Percentiles rank a stretch among this genome's conserved stretches.
Conservation (phyloP, 1,140 invertebrate genomes). For the Cotesia vestalis region DNA sequence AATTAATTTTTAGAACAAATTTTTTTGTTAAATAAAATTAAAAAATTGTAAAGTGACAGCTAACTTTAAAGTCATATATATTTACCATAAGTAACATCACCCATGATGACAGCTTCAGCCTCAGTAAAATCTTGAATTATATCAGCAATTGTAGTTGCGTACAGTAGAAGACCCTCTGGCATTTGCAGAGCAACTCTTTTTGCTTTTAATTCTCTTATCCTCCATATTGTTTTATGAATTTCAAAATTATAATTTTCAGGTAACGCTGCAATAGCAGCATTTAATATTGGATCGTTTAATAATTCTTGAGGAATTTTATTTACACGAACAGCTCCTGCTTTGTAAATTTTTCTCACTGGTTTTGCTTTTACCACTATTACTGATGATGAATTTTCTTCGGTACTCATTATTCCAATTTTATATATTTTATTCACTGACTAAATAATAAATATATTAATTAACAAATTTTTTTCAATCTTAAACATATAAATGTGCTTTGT, state of each 20-base stretch:
- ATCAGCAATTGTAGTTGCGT: conserved; percentile 91
- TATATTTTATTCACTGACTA: too few relatives aligned
- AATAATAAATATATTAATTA: too few relatives aligned
- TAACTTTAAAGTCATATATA: neutral
- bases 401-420: conserved; percentile 38
- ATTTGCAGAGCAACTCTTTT: conserved; percentile 95
- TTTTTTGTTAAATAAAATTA: too few relatives aligned
- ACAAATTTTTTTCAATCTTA: too few relatives aligned
- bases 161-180: conserved; percentile 94
- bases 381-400: conserved; percentile 44
- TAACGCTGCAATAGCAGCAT: conserved; percentile 77
- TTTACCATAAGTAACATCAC: conserved; percentile 93
- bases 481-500: too few relatives aligned
- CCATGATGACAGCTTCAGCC: conserved; percentile 97
- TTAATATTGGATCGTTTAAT: conserved; percentile 79
- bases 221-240: conserved; percentile 97
- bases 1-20: too few relatives aligned
- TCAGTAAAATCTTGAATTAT: conserved; percentile 93
- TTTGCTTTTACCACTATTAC: conserved; percentile 80
- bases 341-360: conserved; percentile 79
- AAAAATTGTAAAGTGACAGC: too few relatives aligned
- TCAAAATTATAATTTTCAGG: conserved; percentile 99
- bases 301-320: conserved; percentile 87
- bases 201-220: conserved; percentile 81
- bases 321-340: conserved; percentile 71